Conservation (phyloP, 2,113 vertebrate species). For the Planiliza haematocheilus region DNA sequence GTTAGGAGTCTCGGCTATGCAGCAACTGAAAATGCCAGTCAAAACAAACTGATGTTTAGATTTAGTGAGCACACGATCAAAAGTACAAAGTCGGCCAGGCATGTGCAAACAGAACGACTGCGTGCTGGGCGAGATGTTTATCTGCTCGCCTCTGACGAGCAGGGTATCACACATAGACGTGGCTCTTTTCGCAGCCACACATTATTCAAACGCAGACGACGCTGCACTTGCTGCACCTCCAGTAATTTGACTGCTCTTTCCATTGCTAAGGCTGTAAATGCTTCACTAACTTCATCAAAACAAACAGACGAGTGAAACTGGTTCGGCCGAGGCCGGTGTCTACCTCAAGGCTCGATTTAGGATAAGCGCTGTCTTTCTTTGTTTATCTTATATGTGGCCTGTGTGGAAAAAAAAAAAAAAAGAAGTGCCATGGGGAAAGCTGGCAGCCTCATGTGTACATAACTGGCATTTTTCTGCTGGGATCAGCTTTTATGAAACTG, state of each 20-base stretch:
- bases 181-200: not conserved
- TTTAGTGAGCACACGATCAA: not conserved
- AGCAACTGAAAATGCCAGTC: not conserved
- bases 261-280: not conserved
- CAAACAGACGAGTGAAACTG: not conserved
- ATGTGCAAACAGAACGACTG: not conserved
- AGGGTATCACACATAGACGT: not conserved
- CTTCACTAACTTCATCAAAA: not conserved
- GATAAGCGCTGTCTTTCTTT: no score
- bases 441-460: not conserved
- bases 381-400: no score
- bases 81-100: no score
- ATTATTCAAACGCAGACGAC: no score
- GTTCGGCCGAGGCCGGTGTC: no score
- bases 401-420: no score
- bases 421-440: not conserved
- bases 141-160: not conserved
- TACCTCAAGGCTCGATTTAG: no score
- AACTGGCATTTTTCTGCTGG: conserved; percentile 1
- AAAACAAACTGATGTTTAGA: conserved; percentile 22
- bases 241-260: not conserved
- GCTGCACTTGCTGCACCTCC: not conserved
- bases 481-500: not conserved
- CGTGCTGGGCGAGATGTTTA: not conserved
- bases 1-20: not conserved